Conservation (phyloP, 2,888 invertebrate genomes). For the Adineta ricciae region DNA sequence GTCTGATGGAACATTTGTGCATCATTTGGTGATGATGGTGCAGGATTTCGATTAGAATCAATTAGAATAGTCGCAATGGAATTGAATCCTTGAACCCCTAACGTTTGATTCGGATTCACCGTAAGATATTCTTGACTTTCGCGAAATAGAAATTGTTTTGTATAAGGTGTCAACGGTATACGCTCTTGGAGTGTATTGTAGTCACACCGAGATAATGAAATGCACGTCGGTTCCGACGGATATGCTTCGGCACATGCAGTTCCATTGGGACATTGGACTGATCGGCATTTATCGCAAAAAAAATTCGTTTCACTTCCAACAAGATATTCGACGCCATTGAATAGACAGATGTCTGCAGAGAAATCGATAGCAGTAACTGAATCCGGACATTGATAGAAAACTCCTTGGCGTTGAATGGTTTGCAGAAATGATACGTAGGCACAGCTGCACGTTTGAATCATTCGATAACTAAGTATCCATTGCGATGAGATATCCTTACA, state of each 20-base stretch:
- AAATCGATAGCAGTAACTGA: neutral
- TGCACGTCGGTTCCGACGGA: neutral
- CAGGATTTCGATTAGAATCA: neutral
- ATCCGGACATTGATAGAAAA: neutral
- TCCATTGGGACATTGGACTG: neutral
- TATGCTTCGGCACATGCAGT: neutral
- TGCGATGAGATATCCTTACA: neutral
- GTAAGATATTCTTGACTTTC: neutral
- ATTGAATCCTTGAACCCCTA: neutral
- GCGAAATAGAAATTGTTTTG: neutral
- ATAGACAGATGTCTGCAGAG: neutral
- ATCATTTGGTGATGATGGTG: neutral
- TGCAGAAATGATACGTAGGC: neutral
- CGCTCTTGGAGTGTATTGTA: neutral
- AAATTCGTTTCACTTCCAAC: neutral
- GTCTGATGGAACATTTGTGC: neutral
- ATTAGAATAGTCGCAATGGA: neutral
- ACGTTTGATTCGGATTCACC: neutral
- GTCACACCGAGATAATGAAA: neutral
- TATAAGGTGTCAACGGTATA: neutral
- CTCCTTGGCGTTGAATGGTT: neutral
- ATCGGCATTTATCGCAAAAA: neutral
- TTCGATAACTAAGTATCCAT: neutral
- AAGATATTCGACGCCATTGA: neutral
- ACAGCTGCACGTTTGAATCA: neutral